Evolutionary conservation across 2,888 invertebrate species (phyloP).

Genomic region (Campopleginae sp.): DNA sequence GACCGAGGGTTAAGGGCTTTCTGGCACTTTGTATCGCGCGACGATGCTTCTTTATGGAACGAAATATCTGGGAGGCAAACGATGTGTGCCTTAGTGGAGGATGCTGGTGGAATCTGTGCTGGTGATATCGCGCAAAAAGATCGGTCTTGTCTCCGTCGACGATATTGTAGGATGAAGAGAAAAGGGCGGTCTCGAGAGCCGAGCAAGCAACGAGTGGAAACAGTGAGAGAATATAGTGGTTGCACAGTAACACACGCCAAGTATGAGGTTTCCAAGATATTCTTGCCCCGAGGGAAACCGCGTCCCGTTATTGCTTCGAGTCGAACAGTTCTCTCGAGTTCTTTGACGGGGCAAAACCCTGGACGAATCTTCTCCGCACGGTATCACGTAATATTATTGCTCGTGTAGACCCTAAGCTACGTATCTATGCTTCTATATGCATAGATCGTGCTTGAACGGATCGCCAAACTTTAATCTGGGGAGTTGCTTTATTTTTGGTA

Average conservation of each 20-base stretch:
- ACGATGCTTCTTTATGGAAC: background rate
- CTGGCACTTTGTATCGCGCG: background rate
- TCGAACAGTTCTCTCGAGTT: constrained; percentile 65
- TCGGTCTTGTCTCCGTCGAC: constrained; percentile 23
- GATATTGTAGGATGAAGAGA: constrained; percentile 38
- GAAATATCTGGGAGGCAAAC: background rate
- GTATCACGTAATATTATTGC: constrained; percentile 50
- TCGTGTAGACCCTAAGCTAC: background rate
- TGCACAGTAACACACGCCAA: constrained; percentile 16
- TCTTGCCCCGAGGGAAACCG: constrained; percentile 62
- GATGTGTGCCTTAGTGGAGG: constrained; percentile 18
- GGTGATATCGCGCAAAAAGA: constrained; percentile 36
- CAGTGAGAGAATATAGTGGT: background rate
- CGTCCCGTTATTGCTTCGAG: constrained; percentile 68
- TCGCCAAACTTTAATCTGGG: constrained; percentile 41
- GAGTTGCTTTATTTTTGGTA: background rate
- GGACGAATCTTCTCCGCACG: constrained; percentile 54
- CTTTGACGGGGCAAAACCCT: constrained; percentile 60
- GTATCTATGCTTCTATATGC: background rate
- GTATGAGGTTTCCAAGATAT: constrained; percentile 64
- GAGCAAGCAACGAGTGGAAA: constrained; percentile 15
- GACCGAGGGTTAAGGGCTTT: background rate
- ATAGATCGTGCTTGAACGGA: constrained; percentile 26
- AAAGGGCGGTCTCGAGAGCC: constrained; percentile 9
- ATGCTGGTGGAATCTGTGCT: constrained; percentile 35